Evolutionary conservation across 2,888 invertebrate genomes (phyloP), one percentile per base, ranked within the genome.

Genomic region (Plusia festucae): DNA sequence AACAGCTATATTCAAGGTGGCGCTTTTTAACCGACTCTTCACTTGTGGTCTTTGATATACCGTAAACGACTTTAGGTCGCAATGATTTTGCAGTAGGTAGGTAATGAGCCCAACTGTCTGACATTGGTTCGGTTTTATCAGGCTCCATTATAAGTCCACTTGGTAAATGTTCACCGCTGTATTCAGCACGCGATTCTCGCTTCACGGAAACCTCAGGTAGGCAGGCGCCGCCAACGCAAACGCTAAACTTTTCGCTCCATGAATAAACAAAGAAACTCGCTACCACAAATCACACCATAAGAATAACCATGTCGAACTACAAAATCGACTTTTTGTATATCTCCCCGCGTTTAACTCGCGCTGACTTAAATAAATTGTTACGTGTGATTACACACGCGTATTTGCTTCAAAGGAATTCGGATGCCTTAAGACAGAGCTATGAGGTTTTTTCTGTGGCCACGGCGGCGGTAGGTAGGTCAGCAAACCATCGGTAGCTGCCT

Each of bases 401-500:
- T 94, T 94, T 95, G 92, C 85, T 85, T 92, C 89, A 74, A 92
- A 91, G 95, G 95, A 94, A 95, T 95, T 91, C 85, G 87, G 86
- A 90, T 93, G 88, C 88, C 88, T 87, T 88, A 85, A 90, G 87
- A 91, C 89, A 89, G 89, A 90, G 85, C 85, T 88, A 89, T 86
- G 84, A 79, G 86, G 73, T 90, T 91, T 93, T 93, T 92, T 90
- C 81, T 85, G 85, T 85, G 87, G 84, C 84, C 81, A 85, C 81
- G 84, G 84, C 91, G 89, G 92, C 93, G 94, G 94, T 93, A 94
- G 94, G 94, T 94, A 92, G 83, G 83, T 90, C 93, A 94, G 93
- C 94, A 87, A 94, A 93, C 94, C 93, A 94, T 91, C 95, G 93
- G 95, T 94, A 94, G 95, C 95, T 90, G 91, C 88, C 88, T 91